A percentile compares a stretch with the other conserved stretches of the same genome.
phyloP scores from a whole-genome alignment of 2,113 vertebrate genomes.

The Actenoides lindsayi region DNA sequence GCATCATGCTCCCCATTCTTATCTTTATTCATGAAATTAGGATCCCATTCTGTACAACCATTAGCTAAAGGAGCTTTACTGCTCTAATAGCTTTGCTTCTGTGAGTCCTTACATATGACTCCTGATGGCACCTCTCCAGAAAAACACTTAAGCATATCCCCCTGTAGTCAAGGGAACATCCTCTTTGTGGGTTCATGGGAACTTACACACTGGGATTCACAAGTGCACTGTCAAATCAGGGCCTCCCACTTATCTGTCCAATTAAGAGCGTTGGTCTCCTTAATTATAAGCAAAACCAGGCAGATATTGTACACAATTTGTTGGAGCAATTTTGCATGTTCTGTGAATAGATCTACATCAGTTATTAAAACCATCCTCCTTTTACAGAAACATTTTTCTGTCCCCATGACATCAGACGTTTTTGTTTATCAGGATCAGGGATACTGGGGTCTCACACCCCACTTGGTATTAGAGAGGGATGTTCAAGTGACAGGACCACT shows the following conservation, averaged over 20 bases:
- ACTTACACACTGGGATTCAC: background rate
- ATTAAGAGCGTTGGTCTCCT: background rate
- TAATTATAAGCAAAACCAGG: background rate
- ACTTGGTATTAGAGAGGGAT: background rate
- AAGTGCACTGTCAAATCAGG: background rate
- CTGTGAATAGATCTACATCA: accelerated
- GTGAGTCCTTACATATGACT: background rate
- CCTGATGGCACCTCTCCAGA: background rate
- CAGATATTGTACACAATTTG: background rate
- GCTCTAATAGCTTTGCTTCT: background rate
- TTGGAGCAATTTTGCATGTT: background rate
- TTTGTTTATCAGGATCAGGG: background rate
- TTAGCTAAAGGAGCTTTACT: background rate
- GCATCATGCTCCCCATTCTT: background rate
- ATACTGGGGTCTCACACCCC: accelerated
- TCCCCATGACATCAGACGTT: background rate
- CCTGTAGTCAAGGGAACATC: background rate
- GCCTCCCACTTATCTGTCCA: background rate
- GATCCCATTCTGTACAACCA: background rate
- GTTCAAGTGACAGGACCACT: background rate
- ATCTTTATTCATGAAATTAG: background rate
- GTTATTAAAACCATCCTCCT: background rate
- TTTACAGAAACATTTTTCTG: background rate
- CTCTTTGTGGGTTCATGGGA: background rate
- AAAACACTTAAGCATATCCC: background rate